Evolutionary conservation across 2,113 vertebrate genomes (phyloP).

Genomic region (Mormyrus iriodes): DNA sequence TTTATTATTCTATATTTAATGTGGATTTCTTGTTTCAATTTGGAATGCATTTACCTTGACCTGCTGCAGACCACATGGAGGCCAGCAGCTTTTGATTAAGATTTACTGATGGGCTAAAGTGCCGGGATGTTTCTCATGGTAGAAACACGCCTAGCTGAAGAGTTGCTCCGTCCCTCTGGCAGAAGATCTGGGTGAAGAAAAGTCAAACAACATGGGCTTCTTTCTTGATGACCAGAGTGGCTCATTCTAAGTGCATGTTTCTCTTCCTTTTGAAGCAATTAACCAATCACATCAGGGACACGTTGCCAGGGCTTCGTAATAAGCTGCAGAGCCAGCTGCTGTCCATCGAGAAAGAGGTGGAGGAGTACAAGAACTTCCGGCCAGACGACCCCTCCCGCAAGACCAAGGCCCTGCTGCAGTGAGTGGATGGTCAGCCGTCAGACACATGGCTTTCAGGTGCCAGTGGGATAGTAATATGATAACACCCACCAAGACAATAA

Average conservation of each 20-base stretch:
- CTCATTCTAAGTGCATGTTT: constrained; percentile 7
- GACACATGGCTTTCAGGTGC: not conserved
- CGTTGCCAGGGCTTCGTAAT: constrained; percentile 81
- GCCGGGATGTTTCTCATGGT: not conserved
- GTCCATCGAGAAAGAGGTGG: constrained; percentile 94
- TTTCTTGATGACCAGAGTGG: not conserved
- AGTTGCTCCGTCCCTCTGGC: not conserved
- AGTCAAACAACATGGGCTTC: not conserved
- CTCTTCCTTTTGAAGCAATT: constrained; percentile 69
- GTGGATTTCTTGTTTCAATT: not conserved
- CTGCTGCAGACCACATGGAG: not conserved
- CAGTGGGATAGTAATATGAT: not conserved
- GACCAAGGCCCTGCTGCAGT: constrained; percentile 95
- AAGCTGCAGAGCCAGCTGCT: constrained; percentile 92
- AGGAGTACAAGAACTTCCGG: constrained; percentile 90
- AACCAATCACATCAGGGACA: constrained; percentile 95
- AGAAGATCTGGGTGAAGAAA: not conserved
- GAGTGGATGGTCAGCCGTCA: constrained; percentile 37
- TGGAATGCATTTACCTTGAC: not conserved
- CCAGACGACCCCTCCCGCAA: constrained; percentile 89
- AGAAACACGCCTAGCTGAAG: not conserved
- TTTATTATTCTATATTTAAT: not conserved
- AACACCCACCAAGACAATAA: not conserved
- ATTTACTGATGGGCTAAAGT: not conserved
- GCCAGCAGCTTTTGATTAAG: not conserved